Conservation (phyloP, 2,113 vertebrate genomes). For the Tragelaphus buxtoni region DNA sequence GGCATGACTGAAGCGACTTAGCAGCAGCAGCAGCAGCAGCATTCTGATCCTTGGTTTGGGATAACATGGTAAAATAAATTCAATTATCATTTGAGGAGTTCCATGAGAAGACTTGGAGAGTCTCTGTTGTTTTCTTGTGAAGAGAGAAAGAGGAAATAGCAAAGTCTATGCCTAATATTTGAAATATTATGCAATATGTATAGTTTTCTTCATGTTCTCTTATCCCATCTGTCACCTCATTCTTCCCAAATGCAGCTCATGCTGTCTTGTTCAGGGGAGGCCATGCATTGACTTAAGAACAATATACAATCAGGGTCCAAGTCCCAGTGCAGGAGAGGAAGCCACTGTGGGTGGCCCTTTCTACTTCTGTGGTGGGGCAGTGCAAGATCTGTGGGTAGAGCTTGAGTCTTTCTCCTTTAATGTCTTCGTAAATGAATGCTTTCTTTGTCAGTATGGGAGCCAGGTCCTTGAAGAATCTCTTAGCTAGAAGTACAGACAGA, state of each 20-base stretch:
- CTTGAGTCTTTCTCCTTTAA: too few relatives aligned
- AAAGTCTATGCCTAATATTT: background rate
- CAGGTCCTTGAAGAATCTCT: too few relatives aligned
- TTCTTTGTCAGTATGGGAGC: background rate
- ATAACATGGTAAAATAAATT: background rate
- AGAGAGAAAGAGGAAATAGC: background rate
- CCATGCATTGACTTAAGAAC: background rate
- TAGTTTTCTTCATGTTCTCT: background rate
- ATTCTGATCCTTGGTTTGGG: background rate
- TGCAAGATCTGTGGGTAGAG: background rate
- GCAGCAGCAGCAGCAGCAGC: background rate
- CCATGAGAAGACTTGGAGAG: background rate
- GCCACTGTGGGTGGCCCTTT: background rate
- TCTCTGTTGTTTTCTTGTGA: background rate
- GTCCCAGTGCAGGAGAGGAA: background rate
- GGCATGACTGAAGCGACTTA: fast-evolving
- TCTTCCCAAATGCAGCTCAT: background rate
- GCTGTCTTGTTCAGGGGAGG: background rate
- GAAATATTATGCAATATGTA: background rate
- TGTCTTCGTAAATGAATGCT: fast-evolving
- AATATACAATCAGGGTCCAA: background rate
- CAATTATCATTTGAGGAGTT: background rate
- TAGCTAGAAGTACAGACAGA: background rate
- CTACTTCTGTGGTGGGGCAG: too few relatives aligned
- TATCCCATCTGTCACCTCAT: background rate